Percentiles rank a stretch among this genome's conserved stretches.
These are phyloP conservation scores for Propithecus perrieri DNA, from an alignment of 2,797 vertebrate genomes.

Conservation along the genomic window DNA sequence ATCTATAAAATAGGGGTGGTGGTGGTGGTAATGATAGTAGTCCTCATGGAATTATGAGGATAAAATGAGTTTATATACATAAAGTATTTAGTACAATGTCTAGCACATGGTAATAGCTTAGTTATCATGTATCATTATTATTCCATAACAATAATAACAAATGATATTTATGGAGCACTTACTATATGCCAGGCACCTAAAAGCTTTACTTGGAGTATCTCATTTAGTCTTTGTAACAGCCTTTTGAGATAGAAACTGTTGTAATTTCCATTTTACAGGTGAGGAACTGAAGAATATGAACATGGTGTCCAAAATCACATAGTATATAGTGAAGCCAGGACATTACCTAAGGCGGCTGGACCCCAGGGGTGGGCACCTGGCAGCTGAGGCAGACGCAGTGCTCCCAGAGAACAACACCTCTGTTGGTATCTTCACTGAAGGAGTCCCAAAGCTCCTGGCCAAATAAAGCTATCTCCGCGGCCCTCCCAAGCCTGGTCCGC, in stretches of 20 bases:
- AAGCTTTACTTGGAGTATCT: background rate
- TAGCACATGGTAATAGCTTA: background rate
- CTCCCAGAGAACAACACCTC: background rate
- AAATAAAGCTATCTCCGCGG: rapidly evolving
- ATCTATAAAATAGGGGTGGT: background rate
- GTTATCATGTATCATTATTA: background rate
- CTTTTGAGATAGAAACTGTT: background rate
- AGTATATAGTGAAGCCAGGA: background rate
- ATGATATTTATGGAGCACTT: background rate
- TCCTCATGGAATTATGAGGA: background rate
- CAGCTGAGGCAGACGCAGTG: background rate
- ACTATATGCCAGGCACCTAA: background rate
- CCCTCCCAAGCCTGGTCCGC: rapidly evolving
- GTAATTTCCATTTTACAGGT: background rate
- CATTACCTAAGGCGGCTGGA: background rate
- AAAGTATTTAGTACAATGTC: background rate
- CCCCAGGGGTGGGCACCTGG: background rate
- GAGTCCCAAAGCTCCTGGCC: background rate
- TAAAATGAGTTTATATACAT: background rate
- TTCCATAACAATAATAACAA: background rate
- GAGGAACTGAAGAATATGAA: background rate
- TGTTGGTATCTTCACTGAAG: background rate
- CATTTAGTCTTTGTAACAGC: background rate
- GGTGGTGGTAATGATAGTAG: background rate
- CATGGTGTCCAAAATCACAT: background rate